Conservation (phyloP, 2,797 vertebrate species). For the Sebastiscus tertius region DNA sequence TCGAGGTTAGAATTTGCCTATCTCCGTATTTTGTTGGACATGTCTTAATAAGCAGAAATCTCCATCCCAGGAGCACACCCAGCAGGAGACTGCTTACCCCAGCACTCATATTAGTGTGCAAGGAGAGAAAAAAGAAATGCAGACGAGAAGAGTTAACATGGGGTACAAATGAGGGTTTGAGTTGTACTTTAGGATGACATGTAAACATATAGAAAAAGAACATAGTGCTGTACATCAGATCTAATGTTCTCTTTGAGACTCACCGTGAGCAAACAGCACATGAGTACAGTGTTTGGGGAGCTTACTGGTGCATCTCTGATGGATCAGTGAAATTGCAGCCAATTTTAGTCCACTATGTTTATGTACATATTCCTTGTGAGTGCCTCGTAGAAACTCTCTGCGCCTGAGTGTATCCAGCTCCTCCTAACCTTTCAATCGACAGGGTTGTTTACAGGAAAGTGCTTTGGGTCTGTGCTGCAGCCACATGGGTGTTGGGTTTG, state of each 20-base stretch:
- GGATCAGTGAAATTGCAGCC: not conserved
- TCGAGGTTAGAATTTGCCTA: conserved; percentile 38
- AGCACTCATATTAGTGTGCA: conserved; percentile 15
- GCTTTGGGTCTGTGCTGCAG: conserved; percentile 8
- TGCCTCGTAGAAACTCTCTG: conserved; percentile 14
- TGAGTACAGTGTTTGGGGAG: not conserved
- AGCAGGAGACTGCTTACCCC: conserved; percentile 47
- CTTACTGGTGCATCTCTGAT: conserved; percentile 13
- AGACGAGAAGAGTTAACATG: not conserved
- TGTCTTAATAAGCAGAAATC: conserved; percentile 69
- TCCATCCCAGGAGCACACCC: conserved; percentile 47
- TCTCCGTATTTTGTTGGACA: conserved; percentile 47
- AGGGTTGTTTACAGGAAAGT: conserved; percentile 36
- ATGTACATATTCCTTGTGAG: conserved; percentile 22
- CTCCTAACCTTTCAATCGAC: conserved; percentile 40
- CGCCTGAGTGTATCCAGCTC: not conserved
- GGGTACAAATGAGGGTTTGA: conserved; percentile 33
- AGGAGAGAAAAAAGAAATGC: not conserved
- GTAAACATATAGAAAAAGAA: conserved; percentile 8
- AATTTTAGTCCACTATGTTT: conserved; percentile 19
- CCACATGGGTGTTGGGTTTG: conserved; percentile 9
- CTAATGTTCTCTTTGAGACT: not conserved
- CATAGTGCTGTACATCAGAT: not conserved
- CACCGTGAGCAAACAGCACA: not conserved
- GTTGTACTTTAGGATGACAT: not conserved